A percentile compares a stretch with the other conserved stretches of the same genome.
These are phyloP conservation scores for Bryconaethiops microstoma DNA, from an alignment of 2,797 vertebrate genomes.

Conservation along the genomic window DNA sequence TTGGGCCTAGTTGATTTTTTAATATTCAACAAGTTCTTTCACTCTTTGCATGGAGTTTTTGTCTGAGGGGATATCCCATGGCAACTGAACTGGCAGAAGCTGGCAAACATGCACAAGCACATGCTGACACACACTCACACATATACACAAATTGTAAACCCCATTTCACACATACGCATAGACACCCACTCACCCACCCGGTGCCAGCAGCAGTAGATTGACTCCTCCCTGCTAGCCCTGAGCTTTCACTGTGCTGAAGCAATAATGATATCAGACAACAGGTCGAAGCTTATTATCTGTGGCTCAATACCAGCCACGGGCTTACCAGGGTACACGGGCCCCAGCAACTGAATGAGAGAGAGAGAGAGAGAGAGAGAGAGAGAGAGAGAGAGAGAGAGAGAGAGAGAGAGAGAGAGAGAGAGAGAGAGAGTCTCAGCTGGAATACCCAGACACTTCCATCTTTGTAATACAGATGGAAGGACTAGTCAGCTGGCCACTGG, in stretches of 20 bases:
- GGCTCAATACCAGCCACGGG: slow-evolving; percentile 78
- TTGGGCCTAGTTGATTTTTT: slow-evolving; percentile 67
- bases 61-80: slow-evolving; percentile 72
- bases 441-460: slow-evolving; percentile 45
- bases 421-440: slow-evolving; percentile 42
- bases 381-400: slow-evolving; percentile 39
- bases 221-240: slow-evolving; percentile 64
- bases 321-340: slow-evolving; percentile 52
- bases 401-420: slow-evolving; percentile 41
- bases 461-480: slow-evolving; percentile 43
- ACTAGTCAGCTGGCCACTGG: slow-evolving; percentile 31
- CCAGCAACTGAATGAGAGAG: slow-evolving; percentile 41
- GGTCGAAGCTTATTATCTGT: slow-evolving; percentile 87
- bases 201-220: slow-evolving; percentile 65
- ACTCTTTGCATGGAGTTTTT: slow-evolving; percentile 62
- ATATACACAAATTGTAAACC: not conserved
- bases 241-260: slow-evolving; percentile 67
- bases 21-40: slow-evolving; percentile 72
- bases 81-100: slow-evolving; percentile 70
- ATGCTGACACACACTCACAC: slow-evolving; percentile 41
- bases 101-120: slow-evolving; percentile 54
- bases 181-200: slow-evolving; percentile 38
- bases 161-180: slow-evolving; percentile 52
- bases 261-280: slow-evolving; percentile 83
- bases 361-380: slow-evolving; percentile 42